Percentiles rank a stretch among this genome's conserved stretches.
Conservation (phyloP, 2,888 invertebrate genomes). For the Steinernema carpocapsae region DNA sequence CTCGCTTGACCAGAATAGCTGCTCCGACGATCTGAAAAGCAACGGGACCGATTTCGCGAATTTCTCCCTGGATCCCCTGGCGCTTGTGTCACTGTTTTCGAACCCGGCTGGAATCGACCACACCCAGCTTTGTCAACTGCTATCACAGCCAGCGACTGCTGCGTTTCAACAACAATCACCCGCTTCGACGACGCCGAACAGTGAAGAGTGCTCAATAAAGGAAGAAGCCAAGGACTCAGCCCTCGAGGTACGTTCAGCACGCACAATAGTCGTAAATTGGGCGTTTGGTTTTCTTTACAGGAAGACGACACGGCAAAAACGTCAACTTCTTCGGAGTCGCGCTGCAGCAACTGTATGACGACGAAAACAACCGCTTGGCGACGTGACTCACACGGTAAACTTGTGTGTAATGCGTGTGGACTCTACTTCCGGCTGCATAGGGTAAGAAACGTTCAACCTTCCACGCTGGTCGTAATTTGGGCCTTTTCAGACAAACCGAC, state of each 20-base stretch:
- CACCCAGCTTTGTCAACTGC: not conserved
- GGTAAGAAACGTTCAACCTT: conserved; percentile 45
- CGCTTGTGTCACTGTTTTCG: not conserved
- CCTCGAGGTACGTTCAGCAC: conserved; percentile 21
- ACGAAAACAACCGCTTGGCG: conserved; percentile 69
- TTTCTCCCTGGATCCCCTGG: not conserved
- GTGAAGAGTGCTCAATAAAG: conserved; percentile 32
- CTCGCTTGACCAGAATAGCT: conserved; percentile 2
- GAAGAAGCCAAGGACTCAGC: conserved; percentile 26
- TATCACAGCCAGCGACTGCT: conserved; percentile 13
- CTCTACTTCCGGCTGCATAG: conserved; percentile 67
- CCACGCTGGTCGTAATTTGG: not conserved
- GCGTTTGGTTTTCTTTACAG: not conserved
- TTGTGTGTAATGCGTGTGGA: conserved; percentile 69
- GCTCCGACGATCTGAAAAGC: conserved; percentile 1
- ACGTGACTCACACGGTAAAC: conserved; percentile 60
- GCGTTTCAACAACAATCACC: conserved; percentile 30
- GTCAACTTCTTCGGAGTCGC: conserved; percentile 41
- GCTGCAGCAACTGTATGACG: conserved; percentile 67
- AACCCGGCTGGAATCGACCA: conserved; percentile 5
- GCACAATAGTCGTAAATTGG: conserved; percentile 14
- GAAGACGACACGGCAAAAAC: conserved; percentile 29
- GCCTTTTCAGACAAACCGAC: conserved; percentile 65
- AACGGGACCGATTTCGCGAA: not conserved
- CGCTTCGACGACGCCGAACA: conserved; percentile 27